phyloP scores from a whole-genome alignment of 2,113 vertebrate genomes.

The Lates calcarifer region DNA sequence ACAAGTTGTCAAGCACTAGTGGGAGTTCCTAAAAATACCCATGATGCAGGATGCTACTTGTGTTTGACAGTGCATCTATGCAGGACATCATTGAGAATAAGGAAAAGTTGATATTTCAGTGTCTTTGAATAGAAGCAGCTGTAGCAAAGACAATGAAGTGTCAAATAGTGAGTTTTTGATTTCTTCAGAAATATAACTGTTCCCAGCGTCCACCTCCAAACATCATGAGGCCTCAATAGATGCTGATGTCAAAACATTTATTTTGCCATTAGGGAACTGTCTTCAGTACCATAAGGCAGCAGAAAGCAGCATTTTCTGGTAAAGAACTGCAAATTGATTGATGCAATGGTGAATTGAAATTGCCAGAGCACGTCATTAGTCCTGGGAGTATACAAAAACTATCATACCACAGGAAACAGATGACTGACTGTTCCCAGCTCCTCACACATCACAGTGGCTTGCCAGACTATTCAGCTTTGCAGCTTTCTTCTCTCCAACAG shows the following conservation, averaged over 20 bases:
- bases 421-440: slow-evolving; percentile 34
- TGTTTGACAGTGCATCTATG: neutral
- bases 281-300: slow-evolving; percentile 1
- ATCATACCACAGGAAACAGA: slow-evolving; percentile 44
- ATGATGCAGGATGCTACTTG: neutral
- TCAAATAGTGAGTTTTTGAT: slow-evolving; percentile 21
- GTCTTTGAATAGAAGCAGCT: neutral
- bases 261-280: slow-evolving; percentile 35
- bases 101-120: neutral
- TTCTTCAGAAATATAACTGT: neutral
- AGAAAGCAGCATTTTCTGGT: neutral
- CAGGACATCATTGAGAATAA: neutral
- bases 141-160: neutral
- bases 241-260: slow-evolving; percentile 35
- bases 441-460: slow-evolving; percentile 15
- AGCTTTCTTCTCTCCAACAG: neutral
- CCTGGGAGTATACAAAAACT: slow-evolving; percentile 22
- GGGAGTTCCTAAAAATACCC: slow-evolving; percentile 1
- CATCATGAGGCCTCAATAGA: neutral
- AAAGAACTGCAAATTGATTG: slow-evolving; percentile 30
- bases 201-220: slow-evolving; percentile 4
- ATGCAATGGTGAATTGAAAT: slow-evolving; percentile 47
- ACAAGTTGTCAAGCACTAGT: slow-evolving; percentile 6
- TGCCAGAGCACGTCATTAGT: slow-evolving; percentile 32
- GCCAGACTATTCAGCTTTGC: slow-evolving; percentile 10